phyloP scores from a whole-genome alignment of 2,113 vertebrate genomes.

The Patagioenas fasciata region DNA sequence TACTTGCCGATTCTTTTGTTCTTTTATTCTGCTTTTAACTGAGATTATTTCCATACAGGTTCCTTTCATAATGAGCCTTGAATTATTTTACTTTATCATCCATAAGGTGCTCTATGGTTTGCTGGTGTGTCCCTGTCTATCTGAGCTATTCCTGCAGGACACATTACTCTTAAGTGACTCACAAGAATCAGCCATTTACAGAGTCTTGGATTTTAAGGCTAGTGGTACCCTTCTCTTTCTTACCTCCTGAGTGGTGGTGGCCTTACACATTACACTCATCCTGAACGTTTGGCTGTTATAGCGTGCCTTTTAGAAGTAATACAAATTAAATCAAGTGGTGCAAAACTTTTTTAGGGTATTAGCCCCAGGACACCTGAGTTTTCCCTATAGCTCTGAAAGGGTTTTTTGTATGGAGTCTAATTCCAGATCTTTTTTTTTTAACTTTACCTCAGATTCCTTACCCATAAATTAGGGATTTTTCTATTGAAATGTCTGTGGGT shows the following conservation, averaged over 20 bases:
- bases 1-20: constrained; percentile 49
- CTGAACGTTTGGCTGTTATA: background rate
- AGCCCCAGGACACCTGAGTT: background rate
- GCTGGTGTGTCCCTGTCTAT: background rate
- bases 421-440: background rate
- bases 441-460: background rate
- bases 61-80: constrained; percentile 38
- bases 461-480: background rate
- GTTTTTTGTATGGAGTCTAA: background rate
- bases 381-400: background rate
- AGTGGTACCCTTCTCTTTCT: background rate
- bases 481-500: background rate
- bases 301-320: background rate
- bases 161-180: background rate
- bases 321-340: background rate
- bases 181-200: background rate
- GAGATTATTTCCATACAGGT: constrained; percentile 36
- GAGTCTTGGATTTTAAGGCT: constrained; percentile 11
- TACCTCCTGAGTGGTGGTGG: background rate
- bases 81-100: constrained; percentile 58
- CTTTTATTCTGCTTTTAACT: constrained; percentile 43
- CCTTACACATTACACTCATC: background rate
- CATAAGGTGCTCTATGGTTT: constrained; percentile 8
- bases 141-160: constrained; percentile 36
- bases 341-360: background rate